These are phyloP conservation scores for Cromileptes altivelis DNA, from an alignment of 2,113 vertebrate species.

Conservation along the genomic window DNA sequence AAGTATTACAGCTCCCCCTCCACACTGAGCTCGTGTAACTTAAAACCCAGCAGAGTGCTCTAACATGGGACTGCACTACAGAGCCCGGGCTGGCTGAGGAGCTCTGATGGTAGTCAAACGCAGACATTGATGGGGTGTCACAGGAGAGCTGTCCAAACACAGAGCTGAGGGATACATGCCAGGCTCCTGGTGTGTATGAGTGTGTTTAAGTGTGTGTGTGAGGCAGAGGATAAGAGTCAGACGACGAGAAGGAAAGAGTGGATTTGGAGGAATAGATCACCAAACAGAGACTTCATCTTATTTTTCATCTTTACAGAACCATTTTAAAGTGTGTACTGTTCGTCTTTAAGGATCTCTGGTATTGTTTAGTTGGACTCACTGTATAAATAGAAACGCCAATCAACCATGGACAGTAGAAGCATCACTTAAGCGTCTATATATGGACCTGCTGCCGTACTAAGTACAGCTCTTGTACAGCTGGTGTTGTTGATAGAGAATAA, in stretches of 20 bases:
- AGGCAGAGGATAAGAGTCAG: not conserved
- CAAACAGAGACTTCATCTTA: not conserved
- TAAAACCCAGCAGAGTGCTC: constrained; percentile 62
- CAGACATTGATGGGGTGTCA: constrained; percentile 68
- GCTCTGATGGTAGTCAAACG: constrained; percentile 43
- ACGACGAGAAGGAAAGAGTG: not conserved
- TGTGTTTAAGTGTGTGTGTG: constrained; percentile 2
- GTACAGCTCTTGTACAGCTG: constrained; percentile 4
- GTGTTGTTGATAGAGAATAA: constrained; percentile 22
- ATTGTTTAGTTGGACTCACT: not conserved
- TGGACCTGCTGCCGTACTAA: not conserved
- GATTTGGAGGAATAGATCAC: not conserved
- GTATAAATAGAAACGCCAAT: not conserved
- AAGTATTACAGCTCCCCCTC: constrained; percentile 51
- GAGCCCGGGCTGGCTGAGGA: constrained; percentile 21
- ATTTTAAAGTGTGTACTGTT: not conserved
- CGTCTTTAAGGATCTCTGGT: not conserved
- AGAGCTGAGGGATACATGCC: constrained; percentile 48
- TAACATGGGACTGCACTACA: constrained; percentile 19
- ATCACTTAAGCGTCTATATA: constrained; percentile 23
- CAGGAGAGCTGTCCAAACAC: constrained; percentile 69
- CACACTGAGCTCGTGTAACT: constrained; percentile 52
- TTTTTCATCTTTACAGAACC: not conserved
- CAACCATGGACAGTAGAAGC: not conserved
- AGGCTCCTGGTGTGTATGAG: constrained; percentile 46